These are phyloP conservation scores for Neoitamus cyanurus DNA, from an alignment of 2,888 invertebrate species.

Conservation along the genomic window DNA sequence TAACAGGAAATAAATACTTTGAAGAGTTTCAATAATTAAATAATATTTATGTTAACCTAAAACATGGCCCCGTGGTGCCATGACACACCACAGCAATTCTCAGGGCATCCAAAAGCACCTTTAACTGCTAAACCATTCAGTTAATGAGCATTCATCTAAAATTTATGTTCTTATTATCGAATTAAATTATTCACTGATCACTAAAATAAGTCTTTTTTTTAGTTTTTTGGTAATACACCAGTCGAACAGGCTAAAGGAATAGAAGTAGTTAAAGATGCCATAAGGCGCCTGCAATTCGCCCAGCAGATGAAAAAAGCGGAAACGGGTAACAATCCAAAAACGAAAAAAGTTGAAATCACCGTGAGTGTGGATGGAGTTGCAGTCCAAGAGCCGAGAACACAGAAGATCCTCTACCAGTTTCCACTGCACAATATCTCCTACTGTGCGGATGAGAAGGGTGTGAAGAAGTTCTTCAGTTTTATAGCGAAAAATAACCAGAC, in stretches of 20 bases:
- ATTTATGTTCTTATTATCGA: too few relatives aligned
- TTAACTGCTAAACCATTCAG: too few relatives aligned
- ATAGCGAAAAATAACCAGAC: slow-evolving; percentile 62
- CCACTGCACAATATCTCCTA: slow-evolving; percentile 97
- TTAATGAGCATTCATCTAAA: too few relatives aligned
- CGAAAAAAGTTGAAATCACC: slow-evolving; percentile 93
- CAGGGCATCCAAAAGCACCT: too few relatives aligned
- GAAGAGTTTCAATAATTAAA: too few relatives aligned
- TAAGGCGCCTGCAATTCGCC: slow-evolving; percentile 93
- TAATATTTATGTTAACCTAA: too few relatives aligned
- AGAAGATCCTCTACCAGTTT: slow-evolving; percentile 91
- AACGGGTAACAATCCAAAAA: slow-evolving; percentile 82
- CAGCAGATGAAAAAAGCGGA: slow-evolving; percentile 92
- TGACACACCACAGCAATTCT: too few relatives aligned
- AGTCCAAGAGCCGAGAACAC: slow-evolving; percentile 80
- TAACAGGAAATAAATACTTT: too few relatives aligned
- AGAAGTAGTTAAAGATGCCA: slow-evolving; percentile 97
- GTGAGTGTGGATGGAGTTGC: slow-evolving; percentile 97
- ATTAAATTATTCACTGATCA: too few relatives aligned
- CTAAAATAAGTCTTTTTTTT: slow-evolving; percentile 56
- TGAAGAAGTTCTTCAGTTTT: slow-evolving; percentile 89
- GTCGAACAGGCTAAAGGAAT: slow-evolving; percentile 98
- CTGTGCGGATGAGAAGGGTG: slow-evolving; percentile 98
- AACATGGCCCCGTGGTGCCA: too few relatives aligned
- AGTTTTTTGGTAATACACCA: slow-evolving; percentile 94